Evolutionary conservation across 2,797 vertebrate genomes (phyloP), one percentile per base, ranked within the genome.

Genomic region (Sebastes vulpes): DNA sequence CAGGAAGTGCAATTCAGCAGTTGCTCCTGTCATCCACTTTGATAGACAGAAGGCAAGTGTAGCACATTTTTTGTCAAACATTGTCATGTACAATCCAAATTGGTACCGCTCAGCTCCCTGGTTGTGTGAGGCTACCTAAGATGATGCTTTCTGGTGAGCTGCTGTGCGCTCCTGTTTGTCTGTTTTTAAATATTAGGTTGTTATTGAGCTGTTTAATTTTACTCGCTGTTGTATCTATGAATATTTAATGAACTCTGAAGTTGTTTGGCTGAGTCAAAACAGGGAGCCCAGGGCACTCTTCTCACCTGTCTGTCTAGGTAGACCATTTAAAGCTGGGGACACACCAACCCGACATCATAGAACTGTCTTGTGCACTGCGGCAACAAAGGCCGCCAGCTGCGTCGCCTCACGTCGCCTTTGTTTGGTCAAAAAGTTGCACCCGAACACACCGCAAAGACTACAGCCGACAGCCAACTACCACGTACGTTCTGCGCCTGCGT

Each of bases 211-310:
- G 75, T 87, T 89, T 85, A 65, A 86, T 81, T 88, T 76, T 69
- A 57, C 28, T 79, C 9, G 5, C 72, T 67, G 79, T 81, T 81
- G 77, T 79, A 58, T 79, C 46, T 31, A 61, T 89, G 70, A 89
- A 93, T 94, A 66, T 86, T 94, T 88, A 83, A 92, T 90, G 67
- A 59, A 10, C 52, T 83, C 32, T 70, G 21, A 67, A 56, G 72
- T 82, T 85, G 69, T 89, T 63, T 81, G 50, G 32, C 75, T 67
- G 16, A 71, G 65, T 52, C 42, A 38, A 71, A 88, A 74, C 14
- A 0, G 14, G 25, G 50, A 28, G 52, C 70, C 25, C 25, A 1
- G 20, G 18, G 38, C 35, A 16, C 67, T 69, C 20, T 42, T 73
- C 52, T 74, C 52, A 50, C 11, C 23, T 64, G 32, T 67, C 53